These are phyloP conservation scores for Acrossocheilus fasciatus DNA, from an alignment of 2,797 vertebrate species.

Conservation along the genomic window DNA sequence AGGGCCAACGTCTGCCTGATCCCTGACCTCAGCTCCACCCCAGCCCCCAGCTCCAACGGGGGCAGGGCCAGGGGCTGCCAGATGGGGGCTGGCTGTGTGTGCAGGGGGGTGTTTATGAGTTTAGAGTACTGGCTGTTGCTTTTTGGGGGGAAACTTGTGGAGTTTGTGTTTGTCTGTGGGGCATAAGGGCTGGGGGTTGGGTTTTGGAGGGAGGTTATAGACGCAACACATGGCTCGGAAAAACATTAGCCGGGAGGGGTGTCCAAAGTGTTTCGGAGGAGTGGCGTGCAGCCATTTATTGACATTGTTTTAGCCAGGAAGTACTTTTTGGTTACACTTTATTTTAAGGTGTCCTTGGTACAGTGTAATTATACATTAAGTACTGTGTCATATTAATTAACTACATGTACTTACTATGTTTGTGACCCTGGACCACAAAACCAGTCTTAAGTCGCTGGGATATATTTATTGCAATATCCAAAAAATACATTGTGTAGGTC, in stretches of 20 bases:
- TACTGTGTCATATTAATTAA: neutral
- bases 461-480: too few species aligned
- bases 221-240: slow-evolving; percentile 60
- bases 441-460: too few species aligned
- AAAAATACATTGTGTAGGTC: too few species aligned
- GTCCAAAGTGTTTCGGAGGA: slow-evolving; percentile 44
- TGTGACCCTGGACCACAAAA: too few species aligned
- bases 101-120: slow-evolving; percentile 71
- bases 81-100: slow-evolving; percentile 76
- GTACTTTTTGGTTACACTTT: neutral
- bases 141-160: slow-evolving; percentile 61
- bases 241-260: slow-evolving; percentile 51
- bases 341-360: too few species aligned
- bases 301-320: slow-evolving; percentile 21
- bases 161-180: slow-evolving; percentile 51
- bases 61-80: slow-evolving; percentile 73
- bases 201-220: slow-evolving; percentile 29
- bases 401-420: neutral
- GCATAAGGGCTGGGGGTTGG: slow-evolving; percentile 42
- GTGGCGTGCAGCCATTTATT: slow-evolving; percentile 9
- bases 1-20: slow-evolving; percentile 79
- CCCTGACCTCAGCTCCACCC: slow-evolving; percentile 64
- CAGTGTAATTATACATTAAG: too few species aligned
- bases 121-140: slow-evolving; percentile 45
- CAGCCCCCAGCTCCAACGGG: slow-evolving; percentile 55